Base-by-base conservation (phyloP, 1,140 invertebrate genomes). In the Atta colombica region DNA sequence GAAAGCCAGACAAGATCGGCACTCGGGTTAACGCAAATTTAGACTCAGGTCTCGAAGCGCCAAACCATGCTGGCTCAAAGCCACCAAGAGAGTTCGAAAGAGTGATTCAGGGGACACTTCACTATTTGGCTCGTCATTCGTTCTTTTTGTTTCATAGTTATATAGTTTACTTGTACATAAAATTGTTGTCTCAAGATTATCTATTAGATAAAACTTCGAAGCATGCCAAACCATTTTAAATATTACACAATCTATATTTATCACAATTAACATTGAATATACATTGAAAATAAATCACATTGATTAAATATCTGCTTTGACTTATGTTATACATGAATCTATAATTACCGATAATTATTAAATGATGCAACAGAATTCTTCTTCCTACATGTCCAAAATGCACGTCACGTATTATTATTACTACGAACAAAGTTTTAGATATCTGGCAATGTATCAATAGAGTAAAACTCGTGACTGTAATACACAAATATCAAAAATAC, bases 21-120 rank as follows among this genome's bases (percentile, higher is more conserved):
- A 72, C 86, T 90, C 72, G 84, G 87, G 87, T 90, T 91, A 91
- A 89, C 86, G 89, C 93, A 95, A 94, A 94, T 94, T 94, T 94
- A 94, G 93, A 92, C 92, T 93, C 92, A 92, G 92, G 90, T 91
- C 89, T 87, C 90, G 85, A 91, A 88, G 69, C 90, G 85, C 87
- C 91, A 86, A 94, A 89, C 90, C 90, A 92, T 92, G 92, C 92
- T 93, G 93, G 94, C 94, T 85, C 68, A 58, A 66, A 87, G 93
- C 92, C 93, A 94, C 81, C 61, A 49, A 60, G 68, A 60, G 51
- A 82, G 74, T 85, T 86, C 69, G 80, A 85, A 80, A 88, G 87
- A 87, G 63, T 90, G 89, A 91, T 85, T 93, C 92, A 92, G 74
- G 81, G 74, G 77, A 81, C 66, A 78, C 53, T 77, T 85, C 55